Evolutionary conservation across 2,113 vertebrate genomes (phyloP).

Genomic region (Probosciger aterrimus): DNA sequence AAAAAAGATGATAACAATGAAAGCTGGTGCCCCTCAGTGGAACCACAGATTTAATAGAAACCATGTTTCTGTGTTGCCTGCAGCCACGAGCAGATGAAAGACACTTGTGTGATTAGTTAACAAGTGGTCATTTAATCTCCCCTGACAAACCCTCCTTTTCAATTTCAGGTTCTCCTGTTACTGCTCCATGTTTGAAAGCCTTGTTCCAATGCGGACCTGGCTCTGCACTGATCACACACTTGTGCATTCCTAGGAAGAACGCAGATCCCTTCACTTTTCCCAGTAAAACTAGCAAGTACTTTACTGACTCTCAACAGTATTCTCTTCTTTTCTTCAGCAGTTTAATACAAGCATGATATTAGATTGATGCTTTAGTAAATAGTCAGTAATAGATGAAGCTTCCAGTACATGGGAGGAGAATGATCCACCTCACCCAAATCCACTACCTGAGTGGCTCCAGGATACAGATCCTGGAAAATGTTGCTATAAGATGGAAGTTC

Average conservation of each 20-base stretch:
- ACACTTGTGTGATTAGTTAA: slow-evolving; percentile 63
- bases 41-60: slow-evolving; percentile 68
- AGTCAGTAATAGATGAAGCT: not conserved
- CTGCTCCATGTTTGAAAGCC: not conserved
- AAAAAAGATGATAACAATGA: slow-evolving; percentile 1
- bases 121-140: slow-evolving; percentile 56
- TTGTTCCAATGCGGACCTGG: not conserved
- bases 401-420: not conserved
- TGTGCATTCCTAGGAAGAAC: not conserved
- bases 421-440: not conserved
- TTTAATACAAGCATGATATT: not conserved
- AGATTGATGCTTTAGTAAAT: not conserved
- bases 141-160: slow-evolving; percentile 1
- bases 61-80: slow-evolving; percentile 38
- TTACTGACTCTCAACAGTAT: not conserved
- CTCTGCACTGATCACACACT: not conserved
- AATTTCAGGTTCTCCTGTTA: not conserved
- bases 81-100: slow-evolving; percentile 67
- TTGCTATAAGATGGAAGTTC: not conserved
- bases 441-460: not conserved
- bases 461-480: not conserved
- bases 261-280: not conserved
- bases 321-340: not conserved
- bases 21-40: slow-evolving; percentile 1
- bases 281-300: not conserved